Conservation (phyloP, 2,888 invertebrate species). For the Lordiphosa andalusiaca region DNA sequence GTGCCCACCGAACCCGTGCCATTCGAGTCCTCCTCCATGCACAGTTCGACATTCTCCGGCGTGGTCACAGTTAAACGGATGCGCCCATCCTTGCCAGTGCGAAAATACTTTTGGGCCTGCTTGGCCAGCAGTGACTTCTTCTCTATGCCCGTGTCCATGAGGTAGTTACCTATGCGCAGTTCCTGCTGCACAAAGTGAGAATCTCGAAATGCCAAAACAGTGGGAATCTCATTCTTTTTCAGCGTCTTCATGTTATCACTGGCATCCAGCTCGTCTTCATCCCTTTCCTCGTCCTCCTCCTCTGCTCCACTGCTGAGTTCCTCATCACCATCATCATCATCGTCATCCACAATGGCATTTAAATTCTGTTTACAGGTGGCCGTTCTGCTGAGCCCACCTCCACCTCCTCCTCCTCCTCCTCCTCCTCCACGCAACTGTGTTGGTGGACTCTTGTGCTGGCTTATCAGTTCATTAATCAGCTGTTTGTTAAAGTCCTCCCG, state of each 20-base stretch:
- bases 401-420: slow-evolving; percentile 14
- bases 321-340: slow-evolving; percentile 31
- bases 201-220: slow-evolving; percentile 78
- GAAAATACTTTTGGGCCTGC: slow-evolving; percentile 54
- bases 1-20: slow-evolving; percentile 45
- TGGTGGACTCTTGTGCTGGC: slow-evolving; percentile 51
- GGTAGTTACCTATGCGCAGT: slow-evolving; percentile 78
- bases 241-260: slow-evolving; percentile 47
- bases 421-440: slow-evolving; percentile 24
- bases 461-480: slow-evolving; percentile 64
- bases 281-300: slow-evolving; percentile 26
- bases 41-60: slow-evolving; percentile 78
- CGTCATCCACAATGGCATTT: slow-evolving; percentile 57
- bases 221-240: slow-evolving; percentile 80
- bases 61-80: slow-evolving; percentile 78
- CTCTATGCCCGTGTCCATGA: slow-evolving; percentile 80
- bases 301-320: slow-evolving; percentile 34
- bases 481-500: slow-evolving; percentile 79
- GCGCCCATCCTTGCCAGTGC: slow-evolving; percentile 56
- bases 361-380: slow-evolving; percentile 77
- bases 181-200: slow-evolving; percentile 80
- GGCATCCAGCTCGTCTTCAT: slow-evolving; percentile 26
- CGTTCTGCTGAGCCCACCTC: slow-evolving; percentile 68
- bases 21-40: slow-evolving; percentile 71
- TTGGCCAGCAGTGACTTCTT: slow-evolving; percentile 70